Base-by-base conservation (phyloP, 2,797 vertebrate species). In the Thaleichthys pacificus region DNA sequence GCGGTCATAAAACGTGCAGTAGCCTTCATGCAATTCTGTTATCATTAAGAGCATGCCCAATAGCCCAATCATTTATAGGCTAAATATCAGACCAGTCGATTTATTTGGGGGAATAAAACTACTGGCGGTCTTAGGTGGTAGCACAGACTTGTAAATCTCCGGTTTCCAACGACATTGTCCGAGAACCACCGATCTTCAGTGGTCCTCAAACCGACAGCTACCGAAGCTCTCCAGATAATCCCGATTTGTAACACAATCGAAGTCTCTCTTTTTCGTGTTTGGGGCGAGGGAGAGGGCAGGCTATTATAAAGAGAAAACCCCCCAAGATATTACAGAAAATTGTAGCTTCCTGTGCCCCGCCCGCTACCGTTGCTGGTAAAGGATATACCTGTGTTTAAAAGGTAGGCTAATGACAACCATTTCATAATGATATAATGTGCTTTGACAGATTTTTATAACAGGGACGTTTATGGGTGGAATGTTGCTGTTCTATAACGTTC, bases 391-490 rank as follows among this genome's bases (percentile, higher is more conserved):
- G 73, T 73, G 68, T 73, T 61, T 78, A 64, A 68, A 85, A 88
- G 90, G 89, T 90, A 56, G 51, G 51, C 17, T n/a, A 91, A 90
- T 79, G 84, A 79, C 68, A 67, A 65, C 1, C 67, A 77, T 71
- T 54, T 75, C 57, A 61, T 81, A 84, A 58, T 80, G n/a, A 65
- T 74, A 9, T 42, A 66, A 57, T 21, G 56, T 14, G 65, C 35
- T 71, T 42, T 61, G 11, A 5, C 21, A 8, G 12, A 21, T 11
- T 28, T 26, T 84, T 70, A 4, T 0, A 15, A 32, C 1, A 68
- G 1, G 72, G 70, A 67, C 73, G 56, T 4, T 22, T 74, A 65
- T 35, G 85, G 85, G 90, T 90, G 88, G 85, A 88, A 89, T 88
- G 24, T 35, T 86, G 88, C 86, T 82, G 84, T 51, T 83, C 79